These are phyloP conservation scores for Eonycteris spelaea DNA, from an alignment of 2,113 vertebrate genomes.

Conservation along the genomic window DNA sequence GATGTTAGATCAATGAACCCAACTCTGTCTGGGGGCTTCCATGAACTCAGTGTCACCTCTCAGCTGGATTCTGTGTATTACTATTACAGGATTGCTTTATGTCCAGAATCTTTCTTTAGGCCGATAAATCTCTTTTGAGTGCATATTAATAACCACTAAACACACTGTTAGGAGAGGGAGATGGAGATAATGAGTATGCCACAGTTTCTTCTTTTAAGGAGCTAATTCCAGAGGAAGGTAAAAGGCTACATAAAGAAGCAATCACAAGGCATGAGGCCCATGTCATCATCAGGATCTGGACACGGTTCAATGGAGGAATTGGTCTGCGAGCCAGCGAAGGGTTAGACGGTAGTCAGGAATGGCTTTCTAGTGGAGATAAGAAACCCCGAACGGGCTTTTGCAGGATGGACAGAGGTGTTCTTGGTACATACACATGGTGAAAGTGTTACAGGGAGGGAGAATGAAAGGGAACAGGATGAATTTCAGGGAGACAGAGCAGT, in stretches of 20 bases:
- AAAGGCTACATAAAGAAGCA: background rate
- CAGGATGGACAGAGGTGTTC: background rate
- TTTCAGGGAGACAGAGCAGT: background rate
- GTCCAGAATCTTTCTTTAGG: background rate
- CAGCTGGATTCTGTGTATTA: background rate
- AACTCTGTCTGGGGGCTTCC: background rate
- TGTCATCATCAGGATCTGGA: background rate
- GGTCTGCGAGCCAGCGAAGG: background rate
- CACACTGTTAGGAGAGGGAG: background rate
- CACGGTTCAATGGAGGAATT: background rate
- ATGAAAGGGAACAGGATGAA: background rate
- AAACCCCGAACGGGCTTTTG: background rate
- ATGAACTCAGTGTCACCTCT: slow-evolving; percentile 29
- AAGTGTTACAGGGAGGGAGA: background rate
- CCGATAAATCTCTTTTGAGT: background rate
- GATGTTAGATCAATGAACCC: background rate
- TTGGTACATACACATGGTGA: background rate
- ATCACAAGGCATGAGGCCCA: background rate
- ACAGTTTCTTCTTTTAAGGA: background rate
- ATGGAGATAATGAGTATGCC: background rate
- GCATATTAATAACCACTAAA: background rate
- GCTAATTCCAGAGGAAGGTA: background rate
- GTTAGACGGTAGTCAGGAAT: background rate
- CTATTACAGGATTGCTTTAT: background rate
- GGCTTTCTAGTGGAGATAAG: background rate